Conservation (phyloP, 2,797 vertebrate genomes). For the Bufotes viridis region DNA sequence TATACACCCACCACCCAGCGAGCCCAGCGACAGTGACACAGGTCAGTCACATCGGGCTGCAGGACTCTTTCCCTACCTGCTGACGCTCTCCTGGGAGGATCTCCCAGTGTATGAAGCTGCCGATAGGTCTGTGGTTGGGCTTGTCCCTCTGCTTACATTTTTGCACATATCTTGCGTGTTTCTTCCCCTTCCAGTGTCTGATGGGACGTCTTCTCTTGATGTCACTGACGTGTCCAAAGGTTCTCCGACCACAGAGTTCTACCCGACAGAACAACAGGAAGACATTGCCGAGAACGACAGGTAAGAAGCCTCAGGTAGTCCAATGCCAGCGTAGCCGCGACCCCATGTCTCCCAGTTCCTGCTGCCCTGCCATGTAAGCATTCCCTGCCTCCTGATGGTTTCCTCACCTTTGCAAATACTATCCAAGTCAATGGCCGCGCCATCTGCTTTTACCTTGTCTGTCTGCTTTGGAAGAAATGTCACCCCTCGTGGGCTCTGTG, state of each 20-base stretch:
- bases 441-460: no score
- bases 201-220: not conserved
- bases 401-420: not conserved
- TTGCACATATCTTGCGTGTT: conserved; percentile 43
- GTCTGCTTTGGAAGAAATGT: no score
- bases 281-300: conserved; percentile 80
- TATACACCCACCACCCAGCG: conserved; percentile 64
- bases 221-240: conserved; percentile 41
- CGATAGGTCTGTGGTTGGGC: no score
- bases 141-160: no score
- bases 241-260: conserved; percentile 65
- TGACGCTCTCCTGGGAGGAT: not conserved
- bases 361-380: not conserved
- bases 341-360: not conserved
- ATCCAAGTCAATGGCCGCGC: not conserved
- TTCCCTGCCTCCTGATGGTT: not conserved
- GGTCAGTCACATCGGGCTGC: conserved; percentile 58
- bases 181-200: conserved; percentile 59
- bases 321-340: not conserved
- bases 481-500: no score
- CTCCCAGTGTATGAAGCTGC: not conserved
- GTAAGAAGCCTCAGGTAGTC: conserved; percentile 69
- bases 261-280: conserved; percentile 71
- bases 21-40: conserved; percentile 67
- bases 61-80: not conserved